Evolutionary conservation across 2,888 invertebrate species (phyloP).

Genomic region (Saturnia japonica): DNA sequence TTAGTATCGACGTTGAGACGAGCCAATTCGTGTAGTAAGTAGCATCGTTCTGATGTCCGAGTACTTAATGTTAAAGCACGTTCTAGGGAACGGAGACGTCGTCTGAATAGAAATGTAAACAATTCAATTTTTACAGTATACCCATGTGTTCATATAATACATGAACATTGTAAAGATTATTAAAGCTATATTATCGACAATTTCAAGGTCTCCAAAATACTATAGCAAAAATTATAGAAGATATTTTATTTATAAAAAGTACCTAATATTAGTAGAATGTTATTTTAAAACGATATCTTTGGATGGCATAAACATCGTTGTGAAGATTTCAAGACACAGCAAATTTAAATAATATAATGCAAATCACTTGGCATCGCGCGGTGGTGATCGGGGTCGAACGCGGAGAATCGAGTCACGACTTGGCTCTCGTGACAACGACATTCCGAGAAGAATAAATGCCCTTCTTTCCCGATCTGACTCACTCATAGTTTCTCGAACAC

Average conservation of each 20-base stretch:
- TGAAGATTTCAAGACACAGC: constrained; percentile 11
- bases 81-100: constrained; percentile 60
- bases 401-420: constrained; percentile 69
- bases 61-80: constrained; percentile 54
- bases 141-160: background rate
- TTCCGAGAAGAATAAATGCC: constrained; percentile 69
- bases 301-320: background rate
- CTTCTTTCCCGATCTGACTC: constrained; percentile 70
- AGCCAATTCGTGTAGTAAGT: constrained; percentile 67
- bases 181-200: background rate
- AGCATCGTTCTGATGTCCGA: constrained; percentile 63
- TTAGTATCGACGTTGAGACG: constrained; percentile 65
- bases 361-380: constrained; percentile 62
- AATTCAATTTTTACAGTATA: background rate
- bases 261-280: background rate
- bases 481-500: constrained; percentile 61
- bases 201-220: too few species aligned
- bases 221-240: too few species aligned
- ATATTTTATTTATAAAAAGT: too few species aligned
- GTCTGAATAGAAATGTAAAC: constrained; percentile 40
- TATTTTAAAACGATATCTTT: constrained; percentile 1
- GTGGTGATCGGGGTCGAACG: constrained; percentile 63
- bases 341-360: constrained; percentile 18
- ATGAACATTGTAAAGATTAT: background rate
- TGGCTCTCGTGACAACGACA: constrained; percentile 68